Evolutionary conservation across 2,888 invertebrate genomes (phyloP).

Genomic region (Brachyopa scutellaris): DNA sequence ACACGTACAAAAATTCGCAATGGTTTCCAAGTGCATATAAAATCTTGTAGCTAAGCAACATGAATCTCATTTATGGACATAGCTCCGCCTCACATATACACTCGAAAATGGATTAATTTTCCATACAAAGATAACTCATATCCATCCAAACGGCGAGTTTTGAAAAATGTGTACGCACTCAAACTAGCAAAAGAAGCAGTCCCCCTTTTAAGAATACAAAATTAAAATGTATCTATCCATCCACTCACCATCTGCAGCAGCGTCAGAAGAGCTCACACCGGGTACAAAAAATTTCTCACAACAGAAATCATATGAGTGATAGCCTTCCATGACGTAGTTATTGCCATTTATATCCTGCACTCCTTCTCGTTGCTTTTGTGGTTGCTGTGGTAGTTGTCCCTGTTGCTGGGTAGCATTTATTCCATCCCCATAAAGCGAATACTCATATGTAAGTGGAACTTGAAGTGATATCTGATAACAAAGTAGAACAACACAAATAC

Average conservation of each 20-base stretch:
- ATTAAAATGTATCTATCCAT: too few relatives aligned
- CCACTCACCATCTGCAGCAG: conserved; percentile 52
- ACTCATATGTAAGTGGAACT: conserved; percentile 63
- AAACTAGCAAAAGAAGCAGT: too few relatives aligned
- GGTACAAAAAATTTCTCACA: conserved; percentile 67
- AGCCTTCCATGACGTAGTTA: conserved; percentile 67
- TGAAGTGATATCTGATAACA: conserved; percentile 63
- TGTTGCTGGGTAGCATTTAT: conserved; percentile 34
- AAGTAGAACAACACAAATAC: background rate
- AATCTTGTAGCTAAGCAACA: too few relatives aligned
- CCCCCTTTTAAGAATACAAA: too few relatives aligned
- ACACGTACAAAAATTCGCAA: too few relatives aligned
- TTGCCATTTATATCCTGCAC: conserved; percentile 66
- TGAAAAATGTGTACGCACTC: too few relatives aligned
- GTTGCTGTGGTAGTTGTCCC: conserved; percentile 24
- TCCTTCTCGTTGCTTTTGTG: conserved; percentile 24
- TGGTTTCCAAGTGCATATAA: too few relatives aligned
- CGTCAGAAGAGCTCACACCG: conserved; percentile 28
- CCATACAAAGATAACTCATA: too few relatives aligned
- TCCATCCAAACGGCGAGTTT: too few relatives aligned
- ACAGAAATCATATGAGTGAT: conserved; percentile 68
- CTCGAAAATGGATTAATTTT: too few relatives aligned
- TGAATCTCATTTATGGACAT: too few relatives aligned
- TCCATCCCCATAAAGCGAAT: conserved; percentile 49
- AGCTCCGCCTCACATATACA: too few relatives aligned